These are phyloP conservation scores for Ctenicera cuprea DNA, from an alignment of 2,888 invertebrate species.

Conservation along the genomic window DNA sequence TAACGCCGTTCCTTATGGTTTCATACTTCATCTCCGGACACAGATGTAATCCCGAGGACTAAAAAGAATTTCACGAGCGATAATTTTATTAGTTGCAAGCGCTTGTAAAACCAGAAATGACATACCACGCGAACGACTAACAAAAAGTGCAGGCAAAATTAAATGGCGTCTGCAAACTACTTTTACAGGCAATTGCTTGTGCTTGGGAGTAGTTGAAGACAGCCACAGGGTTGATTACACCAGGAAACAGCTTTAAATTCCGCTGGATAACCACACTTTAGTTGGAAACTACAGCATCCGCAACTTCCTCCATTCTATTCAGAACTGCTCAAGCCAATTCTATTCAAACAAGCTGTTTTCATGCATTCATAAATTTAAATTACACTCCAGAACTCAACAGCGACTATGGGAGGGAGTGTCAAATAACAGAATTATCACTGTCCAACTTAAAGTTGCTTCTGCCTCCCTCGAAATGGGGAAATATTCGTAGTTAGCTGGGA, in stretches of 20 bases:
- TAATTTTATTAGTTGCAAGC: conserved; percentile 8
- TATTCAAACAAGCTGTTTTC: conserved; percentile 25
- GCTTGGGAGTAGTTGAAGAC: background rate
- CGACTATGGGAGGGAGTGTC: background rate
- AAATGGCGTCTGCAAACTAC: conserved; percentile 2
- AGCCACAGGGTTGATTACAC: conserved; percentile 12
- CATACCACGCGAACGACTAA: background rate
- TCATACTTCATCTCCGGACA: background rate
- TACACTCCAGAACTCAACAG: conserved; percentile 1
- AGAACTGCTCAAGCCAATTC: conserved; percentile 2
- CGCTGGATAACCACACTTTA: conserved; percentile 2
- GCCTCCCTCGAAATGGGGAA: background rate
- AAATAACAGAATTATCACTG: conserved; percentile 13
- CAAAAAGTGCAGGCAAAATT: conserved; percentile 27
- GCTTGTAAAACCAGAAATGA: conserved; percentile 23
- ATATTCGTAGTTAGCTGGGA: background rate
- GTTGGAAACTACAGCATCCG: conserved; percentile 14
- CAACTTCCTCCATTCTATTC: conserved; percentile 11
- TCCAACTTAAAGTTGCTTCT: conserved; percentile 1
- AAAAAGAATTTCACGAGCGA: conserved; percentile 14
- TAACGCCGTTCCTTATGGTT: conserved; percentile 8
- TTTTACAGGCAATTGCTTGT: background rate
- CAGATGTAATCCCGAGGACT: background rate
- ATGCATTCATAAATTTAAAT: conserved; percentile 27
- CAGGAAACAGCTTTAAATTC: conserved; percentile 7